Evolutionary conservation across 1,140 invertebrate genomes (phyloP), one percentile per base, ranked within the genome.

Genomic region (Drosophila arawakana): DNA sequence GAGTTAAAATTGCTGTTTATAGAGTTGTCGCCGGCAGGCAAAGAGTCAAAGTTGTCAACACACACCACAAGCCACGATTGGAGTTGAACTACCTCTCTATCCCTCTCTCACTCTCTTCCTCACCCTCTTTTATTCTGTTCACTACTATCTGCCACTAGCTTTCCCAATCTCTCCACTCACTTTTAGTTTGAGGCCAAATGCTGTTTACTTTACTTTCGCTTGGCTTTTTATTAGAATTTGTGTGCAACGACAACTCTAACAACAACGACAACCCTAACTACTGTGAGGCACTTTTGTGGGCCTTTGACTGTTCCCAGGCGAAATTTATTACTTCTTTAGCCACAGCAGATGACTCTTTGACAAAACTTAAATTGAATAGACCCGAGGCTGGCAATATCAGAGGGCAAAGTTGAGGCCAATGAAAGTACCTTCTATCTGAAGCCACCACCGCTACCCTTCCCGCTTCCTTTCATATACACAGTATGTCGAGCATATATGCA

Each of bases 1-100:
- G 68, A 65, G 67, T 76, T 74, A 44, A 70, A 70, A 67, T 76
- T 76, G 70, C 73, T 77, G 71, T 80, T 80, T 73, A 78, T 80
- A 78, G 70, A 79, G 76, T 79, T 79, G 76, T 71, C 62, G 68
- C 55, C 55, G 61, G 55, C 66, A 75, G 55, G 54, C 70, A 63
- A 50, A 44, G 41, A 49, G 76, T 76, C 73, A 76, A 72, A 79
- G 69, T 76, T 76, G 76, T 76, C 76, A 78, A 78, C 76, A 69
- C 66, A 41, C 21, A 49, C 75, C 65, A 65, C 62, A 68, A 62
- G 74, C 74, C 57, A 73, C 70, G 71, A 73, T 77, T 77, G 63
- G 44, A 68, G 71, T 47, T 41, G 35, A 41, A 13, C 9, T 39
- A 3, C 2, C 13, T 3, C 34, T 9, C 34, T n/a, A 7, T 13